Evolutionary conservation across 92 coral and sea anemone genomes (phyloP).

Genomic region (Palythoa heliodiscus): DNA sequence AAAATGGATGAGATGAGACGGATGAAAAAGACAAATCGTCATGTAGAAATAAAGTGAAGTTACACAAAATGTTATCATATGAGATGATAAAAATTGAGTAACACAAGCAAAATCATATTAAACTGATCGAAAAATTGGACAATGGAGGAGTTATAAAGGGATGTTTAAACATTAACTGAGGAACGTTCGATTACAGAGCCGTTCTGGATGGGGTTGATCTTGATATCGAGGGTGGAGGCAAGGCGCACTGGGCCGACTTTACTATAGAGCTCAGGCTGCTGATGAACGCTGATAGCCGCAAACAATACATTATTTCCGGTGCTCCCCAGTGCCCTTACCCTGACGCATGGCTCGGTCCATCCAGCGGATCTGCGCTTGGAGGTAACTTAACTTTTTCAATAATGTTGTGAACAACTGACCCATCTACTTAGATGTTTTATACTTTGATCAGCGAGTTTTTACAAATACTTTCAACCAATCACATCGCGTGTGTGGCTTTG

Average conservation of each 20-base stretch:
- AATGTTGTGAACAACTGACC: neutral
- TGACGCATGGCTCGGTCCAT: constrained; percentile 26
- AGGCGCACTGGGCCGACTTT: neutral
- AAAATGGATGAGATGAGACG: too few relatives aligned
- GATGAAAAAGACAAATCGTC: too few relatives aligned
- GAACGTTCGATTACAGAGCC: constrained; percentile 10
- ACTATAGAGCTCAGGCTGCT: constrained; percentile 2
- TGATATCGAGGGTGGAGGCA: constrained; percentile 26
- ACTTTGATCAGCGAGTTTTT: too few relatives aligned
- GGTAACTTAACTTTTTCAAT: neutral
- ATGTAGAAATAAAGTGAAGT: too few relatives aligned
- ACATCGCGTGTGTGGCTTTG: too few relatives aligned
- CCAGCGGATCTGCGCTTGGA: constrained; percentile 19
- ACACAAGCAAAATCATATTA: too few relatives aligned
- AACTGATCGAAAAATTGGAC: too few relatives aligned
- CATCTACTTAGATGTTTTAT: too few relatives aligned
- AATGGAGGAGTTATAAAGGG: neutral
- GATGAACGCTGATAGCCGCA: constrained; percentile 21
- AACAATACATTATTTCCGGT: constrained; percentile 18
- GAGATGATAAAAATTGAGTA: too few relatives aligned
- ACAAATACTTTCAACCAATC: too few relatives aligned
- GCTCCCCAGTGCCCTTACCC: constrained; percentile 42
- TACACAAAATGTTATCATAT: too few relatives aligned
- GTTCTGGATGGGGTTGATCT: constrained; percentile 31
- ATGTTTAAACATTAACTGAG: neutral